phyloP scores from a whole-genome alignment of 1,140 invertebrate genomes.

The Rhysida immarginata region DNA sequence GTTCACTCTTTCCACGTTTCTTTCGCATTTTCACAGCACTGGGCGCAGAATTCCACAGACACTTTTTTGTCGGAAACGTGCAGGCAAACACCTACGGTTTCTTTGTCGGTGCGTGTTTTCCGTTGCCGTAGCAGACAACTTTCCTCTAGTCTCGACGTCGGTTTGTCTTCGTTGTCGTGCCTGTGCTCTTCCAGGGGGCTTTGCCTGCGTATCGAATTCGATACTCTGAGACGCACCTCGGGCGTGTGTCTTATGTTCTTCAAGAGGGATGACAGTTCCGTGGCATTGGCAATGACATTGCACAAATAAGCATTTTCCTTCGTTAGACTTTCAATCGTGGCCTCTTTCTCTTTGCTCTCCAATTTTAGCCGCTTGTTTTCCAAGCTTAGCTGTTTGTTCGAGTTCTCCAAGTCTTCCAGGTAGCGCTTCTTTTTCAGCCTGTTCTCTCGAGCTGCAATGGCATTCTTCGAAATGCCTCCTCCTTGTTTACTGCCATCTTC shows the following conservation, averaged over 20 bases:
- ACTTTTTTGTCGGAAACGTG: neutral
- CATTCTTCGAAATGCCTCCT: slow-evolving; percentile 16
- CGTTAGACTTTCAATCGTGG: slow-evolving; percentile 6
- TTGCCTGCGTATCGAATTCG: neutral
- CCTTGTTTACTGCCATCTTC: neutral
- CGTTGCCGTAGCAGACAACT: neutral
- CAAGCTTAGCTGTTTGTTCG: slow-evolving; percentile 5
- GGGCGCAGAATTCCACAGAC: neutral
- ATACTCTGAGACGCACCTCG: slow-evolving; percentile 6
- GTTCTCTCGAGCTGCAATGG: slow-evolving; percentile 19
- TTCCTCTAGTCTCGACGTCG: neutral
- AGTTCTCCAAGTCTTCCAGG: slow-evolving; percentile 15
- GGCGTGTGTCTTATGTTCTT: slow-evolving; percentile 16
- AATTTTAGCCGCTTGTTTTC: slow-evolving; percentile 16
- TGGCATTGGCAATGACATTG: slow-evolving; percentile 19
- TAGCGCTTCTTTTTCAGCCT: slow-evolving; percentile 19
- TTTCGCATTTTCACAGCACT: neutral
- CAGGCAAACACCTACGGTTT: neutral
- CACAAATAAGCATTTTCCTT: slow-evolving; percentile 17
- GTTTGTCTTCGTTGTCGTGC: neutral
- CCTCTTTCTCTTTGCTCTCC: neutral
- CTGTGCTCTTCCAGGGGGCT: neutral
- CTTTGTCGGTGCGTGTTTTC: neutral
- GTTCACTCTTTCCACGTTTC: neutral
- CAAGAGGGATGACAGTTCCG: slow-evolving; percentile 15